These are phyloP conservation scores for Drosophila fuyamai DNA, from an alignment of 1,140 invertebrate genomes.

Conservation along the genomic window DNA sequence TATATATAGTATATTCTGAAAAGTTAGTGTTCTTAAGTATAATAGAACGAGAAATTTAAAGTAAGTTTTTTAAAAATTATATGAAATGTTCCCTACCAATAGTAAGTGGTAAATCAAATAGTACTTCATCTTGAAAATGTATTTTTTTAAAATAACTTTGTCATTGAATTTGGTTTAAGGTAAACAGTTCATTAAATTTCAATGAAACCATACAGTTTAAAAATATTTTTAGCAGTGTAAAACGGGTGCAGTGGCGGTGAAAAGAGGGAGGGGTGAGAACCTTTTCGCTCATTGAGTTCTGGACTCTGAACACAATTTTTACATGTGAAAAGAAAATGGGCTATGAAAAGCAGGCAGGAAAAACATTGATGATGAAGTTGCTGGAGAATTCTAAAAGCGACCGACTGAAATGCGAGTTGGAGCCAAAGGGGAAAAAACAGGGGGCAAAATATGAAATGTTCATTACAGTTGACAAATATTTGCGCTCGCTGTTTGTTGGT, in stretches of 20 bases:
- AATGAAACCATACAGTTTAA: neutral
- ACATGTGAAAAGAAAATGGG: constrained; percentile 77
- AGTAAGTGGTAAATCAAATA: too few species aligned
- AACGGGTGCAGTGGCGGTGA: neutral
- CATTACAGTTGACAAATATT: constrained; percentile 84
- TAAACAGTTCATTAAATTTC: too few species aligned
- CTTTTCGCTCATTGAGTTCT: constrained; percentile 62
- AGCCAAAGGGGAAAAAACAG: neutral
- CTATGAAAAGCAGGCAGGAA: constrained; percentile 56
- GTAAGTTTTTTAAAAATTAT: too few species aligned
- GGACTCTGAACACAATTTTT: constrained; percentile 58
- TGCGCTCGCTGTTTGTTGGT: constrained; percentile 64
- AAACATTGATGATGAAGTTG: constrained; percentile 47
- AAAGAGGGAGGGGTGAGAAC: constrained; percentile 3
- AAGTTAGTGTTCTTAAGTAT: too few species aligned
- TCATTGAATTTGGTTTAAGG: too few species aligned
- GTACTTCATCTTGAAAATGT: too few species aligned
- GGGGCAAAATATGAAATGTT: constrained; percentile 80
- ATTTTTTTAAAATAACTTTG: too few species aligned
- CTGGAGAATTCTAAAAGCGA: constrained; percentile 40
- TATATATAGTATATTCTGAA: too few species aligned
- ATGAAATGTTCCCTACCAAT: too few species aligned
- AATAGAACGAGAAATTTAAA: too few species aligned
- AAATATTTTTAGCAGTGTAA: neutral
- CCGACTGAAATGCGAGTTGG: constrained; percentile 6